Evolutionary conservation across 2,888 invertebrate genomes (phyloP).

Genomic region (Sarcophaga carnaria): DNA sequence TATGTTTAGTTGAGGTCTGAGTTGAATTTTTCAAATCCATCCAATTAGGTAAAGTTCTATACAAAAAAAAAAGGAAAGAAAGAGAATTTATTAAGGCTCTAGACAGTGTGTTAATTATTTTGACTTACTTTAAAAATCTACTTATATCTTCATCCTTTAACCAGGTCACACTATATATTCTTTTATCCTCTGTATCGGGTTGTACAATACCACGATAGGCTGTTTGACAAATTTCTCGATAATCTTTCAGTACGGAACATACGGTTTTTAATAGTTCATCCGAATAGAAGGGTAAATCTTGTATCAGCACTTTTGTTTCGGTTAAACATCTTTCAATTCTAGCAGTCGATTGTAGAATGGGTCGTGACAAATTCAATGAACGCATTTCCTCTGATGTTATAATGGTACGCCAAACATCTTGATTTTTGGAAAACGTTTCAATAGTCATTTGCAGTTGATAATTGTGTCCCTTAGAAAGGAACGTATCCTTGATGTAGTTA

Average conservation of each 20-base stretch:
- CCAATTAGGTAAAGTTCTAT: slow-evolving; percentile 90
- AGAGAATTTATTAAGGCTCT: background rate
- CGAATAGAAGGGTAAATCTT: slow-evolving; percentile 88
- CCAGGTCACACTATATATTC: slow-evolving; percentile 93
- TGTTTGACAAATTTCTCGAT: slow-evolving; percentile 88
- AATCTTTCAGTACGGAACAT: slow-evolving; percentile 87
- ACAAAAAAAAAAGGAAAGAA: background rate
- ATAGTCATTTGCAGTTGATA: slow-evolving; percentile 83
- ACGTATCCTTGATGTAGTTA: slow-evolving; percentile 93
- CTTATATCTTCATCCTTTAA: slow-evolving; percentile 97
- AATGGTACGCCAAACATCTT: slow-evolving; percentile 91
- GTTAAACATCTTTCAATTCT: slow-evolving; percentile 85
- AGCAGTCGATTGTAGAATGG: slow-evolving; percentile 88
- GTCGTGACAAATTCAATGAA: slow-evolving; percentile 85
- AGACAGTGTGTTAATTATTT: background rate
- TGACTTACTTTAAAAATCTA: slow-evolving; percentile 90
- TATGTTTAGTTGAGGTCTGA: slow-evolving; percentile 73
- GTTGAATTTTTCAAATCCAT: slow-evolving; percentile 84
- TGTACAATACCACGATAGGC: slow-evolving; percentile 90
- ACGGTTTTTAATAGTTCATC: slow-evolving; percentile 89
- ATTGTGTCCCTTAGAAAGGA: slow-evolving; percentile 89
- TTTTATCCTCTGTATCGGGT: slow-evolving; percentile 89
- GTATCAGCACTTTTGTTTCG: slow-evolving; percentile 87
- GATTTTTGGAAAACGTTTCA: slow-evolving; percentile 87
- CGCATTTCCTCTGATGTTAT: slow-evolving; percentile 87